Base-by-base conservation (phyloP, 1,140 invertebrate species). In the Drosophila carrolli region DNA sequence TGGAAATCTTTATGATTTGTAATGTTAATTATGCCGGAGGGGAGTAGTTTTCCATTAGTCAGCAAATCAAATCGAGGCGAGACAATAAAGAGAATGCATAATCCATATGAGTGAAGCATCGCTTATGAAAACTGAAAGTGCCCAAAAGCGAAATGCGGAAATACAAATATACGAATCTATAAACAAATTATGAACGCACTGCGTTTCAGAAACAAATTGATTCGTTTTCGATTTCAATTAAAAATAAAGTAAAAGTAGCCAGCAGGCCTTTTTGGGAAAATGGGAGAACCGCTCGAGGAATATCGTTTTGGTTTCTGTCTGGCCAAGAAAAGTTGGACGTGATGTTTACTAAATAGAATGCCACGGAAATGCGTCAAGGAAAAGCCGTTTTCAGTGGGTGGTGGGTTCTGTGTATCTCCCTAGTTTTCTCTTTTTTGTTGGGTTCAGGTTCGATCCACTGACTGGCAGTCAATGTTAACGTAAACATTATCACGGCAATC, bases 1-100 rank as follows among this genome's bases (percentile, higher is more conserved):
- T 59, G 59, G 37, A 70, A 78, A 58, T 63, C 78, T 81, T 83
- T 82, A 79, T 88, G 84, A 88, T 89, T 88, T 83, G 79, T 88
- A 89, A 89, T 89, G 84, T 83, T 88, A 89, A 89, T 88, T 83
- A 88, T 61, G 56, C 19, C 48, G 1, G 62, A 54, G 47, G 51
- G 46, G 37, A 74, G 40, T 78, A 53, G 47, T 14, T 71, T 71
- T 71, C 44, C 70, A 86, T 86, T 86, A 86, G 78, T 86, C 82
- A 86, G 82, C 65, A 61, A 55, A 63, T 68, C 71, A 74, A 68
- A 78, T 66, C 13, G 46, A 35, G 61, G 19, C 47, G 53, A 73
- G 74, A 70, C 70, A 75, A 85, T 78, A 77, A 78, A 78, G 65
- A 56, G 73, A 81, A 77, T 81, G 57, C 53, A 67, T 75, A 80